Percentiles rank a stretch among this genome's conserved stretches.
Evolutionary conservation across 1,140 invertebrate species (phyloP).

Genomic region (Leptinotarsa lineolata): DNA sequence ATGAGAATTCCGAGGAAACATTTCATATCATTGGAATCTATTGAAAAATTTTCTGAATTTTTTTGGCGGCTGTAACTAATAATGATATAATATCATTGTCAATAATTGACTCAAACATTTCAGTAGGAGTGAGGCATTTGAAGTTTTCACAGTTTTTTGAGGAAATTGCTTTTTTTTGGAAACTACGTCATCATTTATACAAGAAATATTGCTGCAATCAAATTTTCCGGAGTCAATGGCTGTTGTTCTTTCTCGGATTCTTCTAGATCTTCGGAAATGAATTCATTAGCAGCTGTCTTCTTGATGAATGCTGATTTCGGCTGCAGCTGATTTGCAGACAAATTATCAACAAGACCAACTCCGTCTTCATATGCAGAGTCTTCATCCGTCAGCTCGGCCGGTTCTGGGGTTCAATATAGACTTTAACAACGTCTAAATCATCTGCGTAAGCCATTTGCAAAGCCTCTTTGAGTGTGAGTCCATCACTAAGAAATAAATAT

Average conservation of each 20-base stretch:
- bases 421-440: constrained; percentile 11
- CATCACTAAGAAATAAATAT: constrained; percentile 21
- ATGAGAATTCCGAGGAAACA: no score
- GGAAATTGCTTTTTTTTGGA: background rate
- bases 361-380: no score
- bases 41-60: no score
- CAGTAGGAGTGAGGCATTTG: constrained; percentile 12
- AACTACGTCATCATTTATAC: constrained; percentile 12
- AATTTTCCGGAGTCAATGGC: constrained; percentile 11
- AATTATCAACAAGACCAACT: constrained; percentile 18
- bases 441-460: constrained; percentile 23
- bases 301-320: constrained; percentile 11
- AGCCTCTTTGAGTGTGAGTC: constrained; percentile 24
- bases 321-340: constrained; percentile 17
- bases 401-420: constrained; percentile 28
- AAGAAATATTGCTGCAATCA: constrained; percentile 13
- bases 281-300: background rate
- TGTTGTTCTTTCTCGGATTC: constrained; percentile 13
- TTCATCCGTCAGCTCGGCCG: constrained; percentile 20
- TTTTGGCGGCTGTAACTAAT: no score
- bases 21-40: no score
- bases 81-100: no score
- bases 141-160: constrained; percentile 8
- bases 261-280: constrained; percentile 9
- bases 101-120: no score